Evolutionary conservation across 2,888 invertebrate genomes (phyloP), one percentile per base, ranked within the genome.

Genomic region (Deroplatys truncata): DNA sequence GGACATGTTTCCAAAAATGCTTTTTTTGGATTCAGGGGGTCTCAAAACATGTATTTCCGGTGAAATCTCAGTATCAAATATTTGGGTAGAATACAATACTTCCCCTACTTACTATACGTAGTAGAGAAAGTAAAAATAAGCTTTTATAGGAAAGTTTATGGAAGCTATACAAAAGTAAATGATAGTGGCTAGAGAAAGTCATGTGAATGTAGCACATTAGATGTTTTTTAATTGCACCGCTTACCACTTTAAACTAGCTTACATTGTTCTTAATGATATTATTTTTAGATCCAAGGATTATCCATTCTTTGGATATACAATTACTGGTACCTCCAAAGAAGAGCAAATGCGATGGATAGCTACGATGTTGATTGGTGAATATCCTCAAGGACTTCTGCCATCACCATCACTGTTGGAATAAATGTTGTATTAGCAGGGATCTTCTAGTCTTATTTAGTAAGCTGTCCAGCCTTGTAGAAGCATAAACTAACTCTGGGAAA

Each of bases 271-370:
- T 20, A 4, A 43, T 43, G 43, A 1, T 43, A 43, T 43, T 43
- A 20, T 90, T 92, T 92, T 28, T 92, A 96, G 97, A 93, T 96
- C 95, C 88, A 97, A 96, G 92, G 97, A 96, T 82, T 95, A 94
- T 56, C 97, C 97, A 0, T 98, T 95, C 94, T 98, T 98, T 93
- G 98, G 98, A 0, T 96, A 96, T 92, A 96, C 97, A 0, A 94
- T 98, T 88, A 97, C 96, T 13, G 98, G 98, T 91, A 95, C 95
- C 28, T 96, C 96, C 86, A 96, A 96, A 88, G 96, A 97, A 86
- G 96, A 97, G 91, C 95, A 97, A 91, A 95, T 97, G 28, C 96
- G 96, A 91, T 98, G 98, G 98, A 95, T 97, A 92, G 95, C 97
- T 0, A 96, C 97, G 82, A 96, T 98, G 94, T 94, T 97, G 92